Conservation (phyloP, 2,113 vertebrate species). For the Sarotherodon lohbergeri region DNA sequence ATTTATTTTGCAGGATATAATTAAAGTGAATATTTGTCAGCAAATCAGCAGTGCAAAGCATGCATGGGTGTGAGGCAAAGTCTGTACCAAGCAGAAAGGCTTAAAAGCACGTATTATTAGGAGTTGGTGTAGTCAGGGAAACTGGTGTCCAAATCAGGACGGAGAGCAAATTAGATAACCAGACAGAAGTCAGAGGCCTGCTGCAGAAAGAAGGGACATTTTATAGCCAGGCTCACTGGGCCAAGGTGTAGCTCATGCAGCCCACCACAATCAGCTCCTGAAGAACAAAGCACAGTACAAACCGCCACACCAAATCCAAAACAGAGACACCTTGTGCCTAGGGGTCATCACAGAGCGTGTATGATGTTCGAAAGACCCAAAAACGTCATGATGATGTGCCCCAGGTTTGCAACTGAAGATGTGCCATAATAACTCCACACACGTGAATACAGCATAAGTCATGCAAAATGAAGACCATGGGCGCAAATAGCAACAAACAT, state of each 20-base stretch:
- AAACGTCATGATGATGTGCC: not conserved
- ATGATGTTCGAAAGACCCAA: not conserved
- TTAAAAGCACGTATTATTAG: not conserved
- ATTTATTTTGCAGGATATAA: not conserved
- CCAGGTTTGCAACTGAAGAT: not conserved
- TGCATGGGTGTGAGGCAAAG: not conserved
- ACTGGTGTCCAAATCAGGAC: not conserved
- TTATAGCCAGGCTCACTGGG: not conserved
- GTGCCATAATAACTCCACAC: not conserved
- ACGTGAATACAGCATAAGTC: not conserved
- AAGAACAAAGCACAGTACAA: not conserved
- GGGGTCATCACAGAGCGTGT: not conserved
- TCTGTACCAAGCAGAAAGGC: not conserved
- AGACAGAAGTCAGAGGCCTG: not conserved
- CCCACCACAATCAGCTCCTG: not conserved
- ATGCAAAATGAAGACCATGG: not conserved
- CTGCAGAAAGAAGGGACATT: not conserved
- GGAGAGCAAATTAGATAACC: not conserved
- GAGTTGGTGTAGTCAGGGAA: not conserved
- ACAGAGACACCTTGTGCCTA: not conserved
- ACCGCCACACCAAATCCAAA: not conserved
- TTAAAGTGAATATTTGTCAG: not conserved
- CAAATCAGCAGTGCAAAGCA: not conserved
- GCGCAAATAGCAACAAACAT: slow-evolving; percentile 4
- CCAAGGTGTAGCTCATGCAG: not conserved